Percentiles rank a stretch among this genome's conserved stretches.
These are phyloP conservation scores for Pteronura brasiliensis DNA, from an alignment of 2,113 vertebrate genomes.

Conservation along the genomic window DNA sequence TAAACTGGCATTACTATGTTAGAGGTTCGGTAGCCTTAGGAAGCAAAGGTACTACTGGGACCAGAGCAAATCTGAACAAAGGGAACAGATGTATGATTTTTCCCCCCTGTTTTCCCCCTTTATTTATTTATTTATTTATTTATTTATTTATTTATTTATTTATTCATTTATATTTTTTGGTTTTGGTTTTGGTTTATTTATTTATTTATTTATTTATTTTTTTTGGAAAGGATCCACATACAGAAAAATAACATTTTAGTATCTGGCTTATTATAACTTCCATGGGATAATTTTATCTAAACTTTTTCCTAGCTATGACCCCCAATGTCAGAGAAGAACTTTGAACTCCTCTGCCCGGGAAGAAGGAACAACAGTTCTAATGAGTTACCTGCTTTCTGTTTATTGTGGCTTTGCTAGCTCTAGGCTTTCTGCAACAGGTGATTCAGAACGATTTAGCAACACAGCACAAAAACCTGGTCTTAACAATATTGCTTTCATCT, in stretches of 20 bases:
- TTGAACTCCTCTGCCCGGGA: neutral
- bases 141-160: neutral
- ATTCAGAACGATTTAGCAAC: neutral
- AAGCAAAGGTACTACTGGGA: neutral
- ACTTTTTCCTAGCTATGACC: neutral
- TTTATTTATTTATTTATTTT: no score
- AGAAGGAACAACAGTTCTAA: neutral
- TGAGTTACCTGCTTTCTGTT: neutral
- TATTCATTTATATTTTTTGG: neutral
- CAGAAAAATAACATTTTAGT: neutral
- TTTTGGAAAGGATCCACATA: neutral
- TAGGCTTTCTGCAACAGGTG: neutral
- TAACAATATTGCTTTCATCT: neutral
- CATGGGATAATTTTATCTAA: neutral
- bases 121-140: neutral
- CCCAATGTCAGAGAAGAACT: neutral
- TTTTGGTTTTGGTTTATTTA: neutral
- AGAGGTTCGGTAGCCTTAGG: neutral
- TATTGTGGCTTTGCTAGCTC: neutral
- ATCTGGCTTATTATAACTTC: neutral
- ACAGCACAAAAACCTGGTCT: neutral
- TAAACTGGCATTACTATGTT: neutral
- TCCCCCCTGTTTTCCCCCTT: neutral
- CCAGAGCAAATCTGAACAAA: neutral
- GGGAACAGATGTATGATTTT: neutral